phyloP scores from a whole-genome alignment of 2,113 vertebrate species.

The Thalassoma bifasciatum region DNA sequence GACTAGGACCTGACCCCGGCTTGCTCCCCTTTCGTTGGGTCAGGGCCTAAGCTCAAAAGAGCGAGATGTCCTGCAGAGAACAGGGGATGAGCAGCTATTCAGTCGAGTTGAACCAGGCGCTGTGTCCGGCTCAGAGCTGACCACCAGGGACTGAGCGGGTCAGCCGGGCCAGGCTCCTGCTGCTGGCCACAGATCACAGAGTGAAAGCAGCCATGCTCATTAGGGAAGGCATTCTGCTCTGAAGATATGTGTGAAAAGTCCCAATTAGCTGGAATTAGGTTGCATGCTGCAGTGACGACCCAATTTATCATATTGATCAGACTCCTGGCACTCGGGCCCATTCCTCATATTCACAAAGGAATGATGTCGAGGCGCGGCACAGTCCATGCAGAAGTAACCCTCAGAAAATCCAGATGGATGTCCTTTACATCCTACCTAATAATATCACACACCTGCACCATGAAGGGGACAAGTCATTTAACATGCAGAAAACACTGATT shows the following conservation, averaged over 20 bases:
- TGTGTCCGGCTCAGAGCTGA: constrained; percentile 62
- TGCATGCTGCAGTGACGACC: constrained; percentile 35
- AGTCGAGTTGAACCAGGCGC: constrained; percentile 47
- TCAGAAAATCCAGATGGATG: constrained; percentile 42
- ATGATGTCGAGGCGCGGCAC: constrained; percentile 4
- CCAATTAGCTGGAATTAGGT: constrained; percentile 81
- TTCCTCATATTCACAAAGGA: constrained; percentile 52
- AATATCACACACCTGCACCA: not conserved
- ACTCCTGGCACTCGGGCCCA: constrained; percentile 27
- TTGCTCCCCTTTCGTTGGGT: constrained; percentile 58
- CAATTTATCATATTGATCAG: constrained; percentile 74
- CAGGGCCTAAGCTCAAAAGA: constrained; percentile 56
- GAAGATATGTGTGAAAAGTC: constrained; percentile 77
- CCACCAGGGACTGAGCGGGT: constrained; percentile 65
- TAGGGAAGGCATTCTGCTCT: constrained; percentile 63
- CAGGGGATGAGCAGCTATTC: constrained; percentile 72
- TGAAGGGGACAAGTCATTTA: not conserved
- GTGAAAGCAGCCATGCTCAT: constrained; percentile 67
- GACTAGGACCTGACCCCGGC: constrained; percentile 70
- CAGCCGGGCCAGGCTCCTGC: constrained; percentile 68
- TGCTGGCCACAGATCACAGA: constrained; percentile 60
- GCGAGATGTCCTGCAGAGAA: constrained; percentile 67
- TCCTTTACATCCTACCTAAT: not conserved
- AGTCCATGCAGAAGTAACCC: constrained; percentile 36
- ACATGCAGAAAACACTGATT: not conserved